Evolutionary conservation across 2,888 invertebrate genomes (phyloP).

Genomic region (Parnassius mnemosyne): DNA sequence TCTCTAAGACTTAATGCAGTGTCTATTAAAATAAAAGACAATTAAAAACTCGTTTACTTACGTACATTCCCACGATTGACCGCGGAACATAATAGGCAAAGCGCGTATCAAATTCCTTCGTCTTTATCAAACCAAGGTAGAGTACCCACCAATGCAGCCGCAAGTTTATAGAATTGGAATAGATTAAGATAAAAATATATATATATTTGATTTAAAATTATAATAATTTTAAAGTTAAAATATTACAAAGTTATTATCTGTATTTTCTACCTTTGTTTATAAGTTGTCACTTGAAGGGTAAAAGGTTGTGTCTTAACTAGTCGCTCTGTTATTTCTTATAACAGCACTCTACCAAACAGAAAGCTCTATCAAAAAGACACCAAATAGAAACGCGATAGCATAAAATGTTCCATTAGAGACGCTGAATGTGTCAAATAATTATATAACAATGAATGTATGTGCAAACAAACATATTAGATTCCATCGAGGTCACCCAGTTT

Average conservation of each 20-base stretch:
- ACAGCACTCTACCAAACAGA: background rate
- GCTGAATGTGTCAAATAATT: constrained; percentile 19
- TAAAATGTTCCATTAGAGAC: constrained; percentile 25
- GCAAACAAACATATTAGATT: constrained; percentile 9
- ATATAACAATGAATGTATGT: constrained; percentile 20
- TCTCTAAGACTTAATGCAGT: constrained; percentile 16
- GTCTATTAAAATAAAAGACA: constrained; percentile 14
- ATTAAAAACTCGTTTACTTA: constrained; percentile 22
- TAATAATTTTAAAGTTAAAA: too few species aligned
- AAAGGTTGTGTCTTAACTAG: too few species aligned
- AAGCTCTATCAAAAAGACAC: background rate
- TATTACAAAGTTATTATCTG: too few species aligned
- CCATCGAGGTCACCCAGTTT: constrained; percentile 28
- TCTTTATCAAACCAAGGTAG: constrained; percentile 19
- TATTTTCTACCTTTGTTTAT: too few species aligned
- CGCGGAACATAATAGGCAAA: constrained; percentile 27
- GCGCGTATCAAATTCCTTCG: constrained; percentile 29
- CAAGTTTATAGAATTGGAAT: constrained; percentile 32
- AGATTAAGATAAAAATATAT: constrained; percentile 29
- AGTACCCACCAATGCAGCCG: constrained; percentile 16
- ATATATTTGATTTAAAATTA: too few species aligned
- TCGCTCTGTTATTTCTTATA: too few species aligned
- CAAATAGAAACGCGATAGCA: background rate
- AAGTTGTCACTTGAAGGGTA: too few species aligned
- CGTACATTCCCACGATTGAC: constrained; percentile 26